Conservation (phyloP, 2,888 invertebrate genomes). For the Ophonus ardosiacus region DNA sequence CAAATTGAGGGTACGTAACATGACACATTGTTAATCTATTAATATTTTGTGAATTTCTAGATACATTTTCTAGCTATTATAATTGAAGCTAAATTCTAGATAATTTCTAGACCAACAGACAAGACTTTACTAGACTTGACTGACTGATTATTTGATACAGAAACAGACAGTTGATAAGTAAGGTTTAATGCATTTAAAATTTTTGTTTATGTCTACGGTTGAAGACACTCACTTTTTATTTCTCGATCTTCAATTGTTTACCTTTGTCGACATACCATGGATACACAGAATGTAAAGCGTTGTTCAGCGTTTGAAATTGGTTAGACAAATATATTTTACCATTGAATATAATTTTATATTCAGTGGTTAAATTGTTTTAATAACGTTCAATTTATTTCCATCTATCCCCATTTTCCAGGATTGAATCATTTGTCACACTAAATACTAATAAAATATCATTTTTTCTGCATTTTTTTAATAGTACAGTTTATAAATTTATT, state of each 20-base stretch:
- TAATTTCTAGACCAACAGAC: conserved; percentile 45
- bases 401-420: background rate
- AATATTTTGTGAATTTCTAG: conserved; percentile 17
- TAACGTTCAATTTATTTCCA: conserved; percentile 30
- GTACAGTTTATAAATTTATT: too few species aligned
- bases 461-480: too few species aligned
- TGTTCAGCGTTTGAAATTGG: conserved; percentile 59
- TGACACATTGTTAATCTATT: background rate
- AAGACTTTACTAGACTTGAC: conserved; percentile 45
- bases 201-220: conserved; percentile 49
- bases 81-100: conserved; percentile 45
- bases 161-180: conserved; percentile 37
- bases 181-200: conserved; percentile 57
- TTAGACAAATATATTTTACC: conserved; percentile 63
- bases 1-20: conserved; percentile 29
- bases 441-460: background rate
- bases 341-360: conserved; percentile 59
- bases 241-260: conserved; percentile 47
- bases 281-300: conserved; percentile 55
- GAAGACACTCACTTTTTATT: conserved; percentile 54
- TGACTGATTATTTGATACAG: conserved; percentile 35
- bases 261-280: conserved; percentile 57
- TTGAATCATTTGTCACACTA: background rate
- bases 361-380: conserved; percentile 62
- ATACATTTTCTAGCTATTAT: conserved; percentile 38